Evolutionary conservation across 2,888 invertebrate species (phyloP), one percentile per base, ranked within the genome.

Genomic region (Xestoiulus laeticollis): DNA sequence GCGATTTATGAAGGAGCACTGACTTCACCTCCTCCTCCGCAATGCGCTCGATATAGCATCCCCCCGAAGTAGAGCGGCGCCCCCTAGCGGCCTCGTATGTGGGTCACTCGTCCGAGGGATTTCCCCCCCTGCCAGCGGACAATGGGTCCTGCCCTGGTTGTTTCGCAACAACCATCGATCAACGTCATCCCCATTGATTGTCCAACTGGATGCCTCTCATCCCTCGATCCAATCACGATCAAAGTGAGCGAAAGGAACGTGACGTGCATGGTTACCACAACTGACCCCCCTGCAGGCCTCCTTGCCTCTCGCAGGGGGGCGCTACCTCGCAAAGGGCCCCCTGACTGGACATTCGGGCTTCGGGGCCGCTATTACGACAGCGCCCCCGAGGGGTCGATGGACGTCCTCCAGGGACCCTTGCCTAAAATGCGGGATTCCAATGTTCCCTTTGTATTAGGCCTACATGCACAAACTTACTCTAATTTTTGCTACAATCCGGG

Each of bases 161-260:
- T 16, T 48, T 48, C 48, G 48, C 48, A 48, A 48, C 48, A 4
- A 6, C 3, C 59, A 59, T 59, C 59, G 59, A 59, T 59, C 59
- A 59, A 59, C 59, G 59, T 59, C 59, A 59, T 19, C 59, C n/a
- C n/a, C 59, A 59, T 59, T 59, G n/a, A 59, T 59, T n/a, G 3
- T 59, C 59, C 59, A 59, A n/a, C n/a, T 3, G n/a, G 59, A n/a
- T 19, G 19, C 59, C 59, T 48, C 59, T 59, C 59, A 59, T 1
- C 59, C n/a, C 59, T n/a, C 1, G 59, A 59, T 59, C 59, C 59
- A 59, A 59, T 59, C 59, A 59, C 59, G 59, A 59, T 59, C 59
- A 59, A 59, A 59, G 59, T 48, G 48, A 48, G 48, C 48, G 33
- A 38, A 38, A 38, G 33, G 33, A 38, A 38, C 33, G 33, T 38